Evolutionary conservation across 2,113 vertebrate species (phyloP).

Genomic region (Muntiacus muntjak): DNA sequence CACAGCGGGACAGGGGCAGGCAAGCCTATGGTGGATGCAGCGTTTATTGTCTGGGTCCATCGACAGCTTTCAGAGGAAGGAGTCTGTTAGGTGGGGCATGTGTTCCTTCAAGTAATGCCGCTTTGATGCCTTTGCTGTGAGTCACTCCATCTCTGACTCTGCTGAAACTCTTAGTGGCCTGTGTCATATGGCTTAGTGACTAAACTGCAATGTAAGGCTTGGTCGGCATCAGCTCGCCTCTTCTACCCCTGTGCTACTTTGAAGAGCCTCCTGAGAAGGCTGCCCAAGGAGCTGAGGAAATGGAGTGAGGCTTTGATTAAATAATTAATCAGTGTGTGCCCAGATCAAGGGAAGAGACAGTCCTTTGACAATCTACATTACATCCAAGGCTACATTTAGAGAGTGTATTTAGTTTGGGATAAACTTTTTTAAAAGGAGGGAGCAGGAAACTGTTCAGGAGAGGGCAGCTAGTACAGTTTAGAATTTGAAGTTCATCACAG

Average conservation of each 20-base stretch:
- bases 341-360: neutral
- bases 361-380: neutral
- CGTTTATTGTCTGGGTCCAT: neutral
- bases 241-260: neutral
- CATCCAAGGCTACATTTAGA: neutral
- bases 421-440: neutral
- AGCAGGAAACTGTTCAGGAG: neutral
- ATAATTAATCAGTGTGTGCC: neutral
- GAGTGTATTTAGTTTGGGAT: neutral
- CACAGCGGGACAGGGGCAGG: neutral
- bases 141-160: neutral
- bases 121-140: neutral
- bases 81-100: neutral
- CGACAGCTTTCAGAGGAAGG: neutral
- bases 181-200: neutral
- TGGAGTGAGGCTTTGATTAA: neutral
- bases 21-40: neutral
- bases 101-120: neutral
- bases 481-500: neutral
- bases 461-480: neutral
- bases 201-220: neutral
- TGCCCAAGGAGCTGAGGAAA: neutral
- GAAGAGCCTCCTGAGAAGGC: neutral
- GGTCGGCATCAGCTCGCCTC: neutral
- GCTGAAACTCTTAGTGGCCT: neutral